Percentiles rank a stretch among this genome's conserved stretches.
phyloP scores from a whole-genome alignment of 2,797 vertebrate genomes.

The Eospalax fontanierii region DNA sequence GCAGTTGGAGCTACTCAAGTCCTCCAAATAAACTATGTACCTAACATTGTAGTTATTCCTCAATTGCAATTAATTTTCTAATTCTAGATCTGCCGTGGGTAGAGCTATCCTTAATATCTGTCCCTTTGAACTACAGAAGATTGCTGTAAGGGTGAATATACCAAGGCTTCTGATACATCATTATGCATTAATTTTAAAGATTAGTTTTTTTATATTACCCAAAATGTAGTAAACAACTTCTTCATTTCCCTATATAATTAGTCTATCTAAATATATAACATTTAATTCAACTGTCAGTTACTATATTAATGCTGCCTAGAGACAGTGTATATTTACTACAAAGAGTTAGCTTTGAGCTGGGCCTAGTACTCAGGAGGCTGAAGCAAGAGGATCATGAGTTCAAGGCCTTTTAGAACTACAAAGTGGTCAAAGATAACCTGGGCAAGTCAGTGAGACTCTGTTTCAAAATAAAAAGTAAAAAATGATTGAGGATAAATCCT shows the following conservation, averaged over 20 bases:
- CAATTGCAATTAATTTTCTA: slow-evolving; percentile 37
- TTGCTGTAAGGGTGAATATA: not conserved
- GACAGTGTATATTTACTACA: not conserved
- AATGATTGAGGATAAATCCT: not conserved
- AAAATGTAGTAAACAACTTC: slow-evolving; percentile 19
- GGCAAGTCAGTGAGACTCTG: not conserved
- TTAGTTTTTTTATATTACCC: not conserved
- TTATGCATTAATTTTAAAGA: slow-evolving; percentile 5
- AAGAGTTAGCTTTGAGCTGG: too few relatives aligned
- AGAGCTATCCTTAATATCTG: not conserved
- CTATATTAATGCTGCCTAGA: not conserved
- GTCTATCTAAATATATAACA: slow-evolving; percentile 3
- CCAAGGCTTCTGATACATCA: slow-evolving; percentile 1
- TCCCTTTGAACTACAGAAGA: slow-evolving; percentile 41
- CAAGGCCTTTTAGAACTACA: not conserved
- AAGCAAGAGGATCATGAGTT: not conserved
- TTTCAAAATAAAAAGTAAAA: not conserved
- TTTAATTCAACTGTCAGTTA: not conserved
- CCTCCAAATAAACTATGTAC: not conserved
- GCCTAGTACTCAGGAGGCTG: not conserved
- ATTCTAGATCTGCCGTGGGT: slow-evolving; percentile 5
- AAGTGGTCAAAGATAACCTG: not conserved
- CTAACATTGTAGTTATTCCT: not conserved
- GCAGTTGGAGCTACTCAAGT: not conserved
- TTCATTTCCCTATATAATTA: not conserved